Conservation (phyloP, 2,113 vertebrate genomes). For the Connochaetes taurinus region DNA sequence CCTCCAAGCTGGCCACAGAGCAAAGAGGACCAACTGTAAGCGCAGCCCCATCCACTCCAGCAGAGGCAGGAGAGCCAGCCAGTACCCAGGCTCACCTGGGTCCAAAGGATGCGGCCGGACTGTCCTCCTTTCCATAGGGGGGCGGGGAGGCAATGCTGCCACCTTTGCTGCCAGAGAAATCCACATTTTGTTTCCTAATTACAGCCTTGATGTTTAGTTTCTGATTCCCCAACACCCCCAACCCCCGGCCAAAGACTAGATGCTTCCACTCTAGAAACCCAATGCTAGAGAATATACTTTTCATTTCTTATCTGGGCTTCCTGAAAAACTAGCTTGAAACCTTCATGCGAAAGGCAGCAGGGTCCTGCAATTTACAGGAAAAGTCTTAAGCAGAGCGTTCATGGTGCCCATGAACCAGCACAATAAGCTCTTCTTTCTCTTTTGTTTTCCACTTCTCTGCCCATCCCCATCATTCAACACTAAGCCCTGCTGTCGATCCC, state of each 20-base stretch:
- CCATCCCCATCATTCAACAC: neutral
- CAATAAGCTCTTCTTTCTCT: neutral
- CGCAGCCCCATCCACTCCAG: neutral
- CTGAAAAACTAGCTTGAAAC: neutral
- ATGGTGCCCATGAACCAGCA: too few relatives aligned
- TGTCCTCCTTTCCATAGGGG: too few relatives aligned
- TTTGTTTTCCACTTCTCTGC: neutral
- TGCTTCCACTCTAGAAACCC: neutral
- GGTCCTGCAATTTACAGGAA: neutral
- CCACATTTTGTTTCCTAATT: neutral
- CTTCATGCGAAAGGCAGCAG: neutral
- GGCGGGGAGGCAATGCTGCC: neutral
- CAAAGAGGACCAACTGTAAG: rapidly evolving
- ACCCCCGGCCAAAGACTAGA: neutral
- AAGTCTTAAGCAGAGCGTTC: rapidly evolving
- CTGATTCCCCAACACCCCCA: neutral
- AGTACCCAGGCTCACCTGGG: neutral
- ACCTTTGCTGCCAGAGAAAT: rapidly evolving
- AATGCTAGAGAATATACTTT: neutral
- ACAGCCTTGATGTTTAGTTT: neutral
- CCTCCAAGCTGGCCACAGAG: neutral
- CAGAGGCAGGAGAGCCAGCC: neutral
- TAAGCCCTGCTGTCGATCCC: neutral
- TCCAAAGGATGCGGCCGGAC: neutral
- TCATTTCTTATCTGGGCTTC: neutral